A percentile compares a stretch with the other conserved stretches of the same genome.
Conservation (phyloP, 2,113 vertebrate species). For the Thalassoma bifasciatum region DNA sequence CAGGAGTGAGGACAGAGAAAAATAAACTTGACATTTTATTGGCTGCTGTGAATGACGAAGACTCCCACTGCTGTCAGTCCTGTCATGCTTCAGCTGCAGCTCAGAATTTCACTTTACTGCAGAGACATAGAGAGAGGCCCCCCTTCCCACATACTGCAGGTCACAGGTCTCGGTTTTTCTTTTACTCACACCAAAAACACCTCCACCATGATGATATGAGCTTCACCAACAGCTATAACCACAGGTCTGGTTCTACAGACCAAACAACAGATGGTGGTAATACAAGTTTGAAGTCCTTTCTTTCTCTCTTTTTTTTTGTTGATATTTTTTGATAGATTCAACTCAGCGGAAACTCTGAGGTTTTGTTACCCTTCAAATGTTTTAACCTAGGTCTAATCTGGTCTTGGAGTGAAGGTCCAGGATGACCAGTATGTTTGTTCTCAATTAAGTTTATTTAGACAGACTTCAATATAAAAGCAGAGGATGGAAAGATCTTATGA, state of each 20-base stretch:
- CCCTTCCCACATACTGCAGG: constrained; percentile 54
- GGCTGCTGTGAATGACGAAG: constrained; percentile 45
- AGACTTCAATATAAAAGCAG: constrained; percentile 13
- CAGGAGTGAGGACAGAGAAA: neutral
- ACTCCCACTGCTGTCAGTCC: constrained; percentile 49
- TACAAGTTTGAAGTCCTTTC: too few relatives aligned
- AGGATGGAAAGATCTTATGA: neutral
- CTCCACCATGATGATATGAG: neutral
- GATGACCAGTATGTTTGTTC: neutral
- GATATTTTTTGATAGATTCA: too few relatives aligned
- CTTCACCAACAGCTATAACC: too few relatives aligned
- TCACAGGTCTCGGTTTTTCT: constrained; percentile 23
- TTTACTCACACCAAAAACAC: constrained; percentile 13
- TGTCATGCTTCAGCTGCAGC: constrained; percentile 58
- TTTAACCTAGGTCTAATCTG: too few relatives aligned
- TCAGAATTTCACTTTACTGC: constrained; percentile 59
- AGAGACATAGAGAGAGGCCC: constrained; percentile 9
- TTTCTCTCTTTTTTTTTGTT: too few relatives aligned
- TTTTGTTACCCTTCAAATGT: too few relatives aligned
- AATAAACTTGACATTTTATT: constrained; percentile 41
- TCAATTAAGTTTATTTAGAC: constrained; percentile 27
- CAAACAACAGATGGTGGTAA: too few relatives aligned
- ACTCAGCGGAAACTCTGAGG: too few relatives aligned
- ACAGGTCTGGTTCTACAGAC: too few relatives aligned
- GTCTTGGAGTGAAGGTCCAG: neutral